phyloP scores from a whole-genome alignment of 2,797 vertebrate species.

The Lepus townsendii region DNA sequence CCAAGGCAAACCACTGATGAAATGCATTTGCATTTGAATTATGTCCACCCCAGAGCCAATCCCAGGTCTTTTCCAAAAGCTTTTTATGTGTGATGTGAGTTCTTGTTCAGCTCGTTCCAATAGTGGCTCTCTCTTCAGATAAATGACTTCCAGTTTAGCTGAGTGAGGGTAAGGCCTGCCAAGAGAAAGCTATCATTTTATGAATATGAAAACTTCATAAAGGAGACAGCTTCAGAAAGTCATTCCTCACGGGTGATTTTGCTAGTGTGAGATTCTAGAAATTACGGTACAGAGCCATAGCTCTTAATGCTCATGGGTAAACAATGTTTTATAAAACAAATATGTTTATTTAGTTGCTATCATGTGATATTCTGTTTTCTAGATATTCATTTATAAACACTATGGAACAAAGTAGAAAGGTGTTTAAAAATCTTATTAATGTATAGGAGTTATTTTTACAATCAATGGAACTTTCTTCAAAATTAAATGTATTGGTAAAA shows the following conservation, averaged over 20 bases:
- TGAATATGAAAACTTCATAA: constrained; percentile 73
- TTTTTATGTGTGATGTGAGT: constrained; percentile 73
- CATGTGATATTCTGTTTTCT: constrained; percentile 15
- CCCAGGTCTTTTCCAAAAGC: constrained; percentile 77
- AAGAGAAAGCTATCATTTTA: constrained; percentile 64
- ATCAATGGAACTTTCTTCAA: background rate
- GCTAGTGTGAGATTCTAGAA: constrained; percentile 22
- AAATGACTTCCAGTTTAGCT: constrained; percentile 78
- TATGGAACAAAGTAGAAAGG: constrained; percentile 13
- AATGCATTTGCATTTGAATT: constrained; percentile 82
- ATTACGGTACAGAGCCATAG: background rate
- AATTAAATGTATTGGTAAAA: constrained; percentile 46
- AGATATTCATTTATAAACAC: constrained; percentile 13
- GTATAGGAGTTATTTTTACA: background rate
- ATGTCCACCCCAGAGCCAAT: constrained; percentile 74
- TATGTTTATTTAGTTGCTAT: background rate
- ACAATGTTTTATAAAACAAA: background rate
- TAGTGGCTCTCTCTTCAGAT: constrained; percentile 68
- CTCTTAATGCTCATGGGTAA: background rate
- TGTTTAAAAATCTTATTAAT: constrained; percentile 16
- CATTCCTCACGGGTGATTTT: constrained; percentile 53
- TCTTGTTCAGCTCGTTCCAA: constrained; percentile 77
- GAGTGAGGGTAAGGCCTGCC: constrained; percentile 65
- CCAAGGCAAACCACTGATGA: constrained; percentile 65
- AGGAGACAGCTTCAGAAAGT: constrained; percentile 40